Percentiles rank a stretch among this genome's conserved stretches.
Conservation (phyloP, 2,888 invertebrate genomes). For the Lasius fuliginosus region DNA sequence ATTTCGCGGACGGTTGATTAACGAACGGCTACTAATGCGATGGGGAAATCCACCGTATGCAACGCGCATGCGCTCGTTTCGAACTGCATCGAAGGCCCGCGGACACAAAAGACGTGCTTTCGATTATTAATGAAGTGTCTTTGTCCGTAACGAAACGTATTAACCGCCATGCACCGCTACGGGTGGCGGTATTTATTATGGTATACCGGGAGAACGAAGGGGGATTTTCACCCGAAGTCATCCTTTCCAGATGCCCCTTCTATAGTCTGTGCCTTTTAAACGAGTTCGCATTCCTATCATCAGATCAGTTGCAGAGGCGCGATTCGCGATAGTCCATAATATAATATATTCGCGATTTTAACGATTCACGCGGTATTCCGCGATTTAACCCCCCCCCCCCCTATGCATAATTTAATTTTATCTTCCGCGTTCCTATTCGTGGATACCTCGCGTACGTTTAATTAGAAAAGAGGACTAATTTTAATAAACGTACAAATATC, state of each 20-base stretch:
- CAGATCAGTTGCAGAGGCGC: background rate
- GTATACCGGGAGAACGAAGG: slow-evolving; percentile 57
- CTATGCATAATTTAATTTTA: too few relatives aligned
- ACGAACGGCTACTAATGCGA: slow-evolving; percentile 73
- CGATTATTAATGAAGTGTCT: slow-evolving; percentile 84
- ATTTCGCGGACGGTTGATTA: slow-evolving; percentile 70
- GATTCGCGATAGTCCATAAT: background rate
- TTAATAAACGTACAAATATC: background rate
- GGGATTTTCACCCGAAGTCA: slow-evolving; percentile 63
- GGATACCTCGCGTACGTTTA: background rate
- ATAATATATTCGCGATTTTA: background rate
- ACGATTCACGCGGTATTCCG: slow-evolving; percentile 4
- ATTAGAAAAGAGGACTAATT: background rate
- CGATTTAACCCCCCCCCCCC: background rate
- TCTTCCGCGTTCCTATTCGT: slow-evolving; percentile 11
- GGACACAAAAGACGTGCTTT: slow-evolving; percentile 79
- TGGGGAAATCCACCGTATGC: slow-evolving; percentile 56
- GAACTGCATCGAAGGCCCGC: slow-evolving; percentile 39
- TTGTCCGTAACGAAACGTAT: slow-evolving; percentile 80
- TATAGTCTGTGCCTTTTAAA: slow-evolving; percentile 44
- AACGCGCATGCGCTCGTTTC: slow-evolving; percentile 21
- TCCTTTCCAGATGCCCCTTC: slow-evolving; percentile 60
- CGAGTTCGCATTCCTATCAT: slow-evolving; percentile 48
- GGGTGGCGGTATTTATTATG: slow-evolving; percentile 75
- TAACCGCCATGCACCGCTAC: slow-evolving; percentile 70